Base-by-base conservation (phyloP, 2,888 invertebrate species). In the Agonopterix alstromeriana region DNA sequence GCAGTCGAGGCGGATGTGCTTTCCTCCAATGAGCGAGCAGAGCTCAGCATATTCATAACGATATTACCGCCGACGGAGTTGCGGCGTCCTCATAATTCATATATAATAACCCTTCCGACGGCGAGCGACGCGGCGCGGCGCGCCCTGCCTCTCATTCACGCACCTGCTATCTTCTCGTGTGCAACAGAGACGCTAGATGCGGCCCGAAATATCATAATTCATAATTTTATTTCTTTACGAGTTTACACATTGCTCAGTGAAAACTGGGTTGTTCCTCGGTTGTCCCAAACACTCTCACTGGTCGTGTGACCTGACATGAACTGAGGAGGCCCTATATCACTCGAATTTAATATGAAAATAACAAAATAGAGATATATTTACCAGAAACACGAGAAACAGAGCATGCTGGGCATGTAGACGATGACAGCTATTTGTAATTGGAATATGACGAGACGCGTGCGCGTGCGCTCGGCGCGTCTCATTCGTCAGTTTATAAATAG, bases 401-500 rank as follows among this genome's bases (percentile, higher is more conserved):
- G 61, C 71, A 68, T 62, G 69, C 68, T 67, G 69, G 70, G 70
- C 68, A 77, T 78, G 82, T 77, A 73, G 66, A 71, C 66, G 83
- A 82, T 85, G 85, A 84, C 83, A 87, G 86, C 82, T 82, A 86
- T 85, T 82, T 83, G 86, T 87, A 87, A 88, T 87, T 82, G 84
- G 87, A 87, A 86, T 88, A 88, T 88, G 88, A 88, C 77, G 82
- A 78, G 86, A 75, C 70, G 81, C 76, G 84, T 82, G 82, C 84
- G 82, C 82, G 80, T 80, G 86, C 82, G 78, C 80, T 82, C 82
- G 73, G 73, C 77, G 77, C 81, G 83, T 85, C 86, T 86, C 87
- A 88, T 88, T 88, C 87, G 88, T 88, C 88, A 86, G 85, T 75
- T 82, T 88, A 88, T 77, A 86, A 87, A 88, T 88, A 88, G 88